phyloP scores from a whole-genome alignment of 2,797 vertebrate genomes.

The Malurus splendens region DNA sequence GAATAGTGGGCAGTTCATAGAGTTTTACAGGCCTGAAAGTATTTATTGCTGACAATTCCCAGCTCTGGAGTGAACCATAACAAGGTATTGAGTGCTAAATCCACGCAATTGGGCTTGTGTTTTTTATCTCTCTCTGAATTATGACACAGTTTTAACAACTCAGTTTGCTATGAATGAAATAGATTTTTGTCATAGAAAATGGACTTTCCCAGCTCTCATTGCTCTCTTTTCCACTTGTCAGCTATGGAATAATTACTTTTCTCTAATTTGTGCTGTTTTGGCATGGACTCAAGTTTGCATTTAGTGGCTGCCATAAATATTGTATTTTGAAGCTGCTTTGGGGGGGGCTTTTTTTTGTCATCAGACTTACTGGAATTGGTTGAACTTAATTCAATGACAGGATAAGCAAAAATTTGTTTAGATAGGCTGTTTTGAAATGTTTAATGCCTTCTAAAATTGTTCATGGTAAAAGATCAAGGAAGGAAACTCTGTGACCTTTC shows the following conservation, averaged over 20 bases:
- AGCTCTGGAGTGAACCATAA: neutral
- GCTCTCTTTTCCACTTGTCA: neutral
- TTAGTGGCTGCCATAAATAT: neutral
- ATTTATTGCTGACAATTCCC: neutral
- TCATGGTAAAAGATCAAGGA: conserved; percentile 35
- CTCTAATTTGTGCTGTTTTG: neutral
- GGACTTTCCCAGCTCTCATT: neutral
- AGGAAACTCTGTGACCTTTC: conserved; percentile 47
- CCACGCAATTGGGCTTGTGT: neutral
- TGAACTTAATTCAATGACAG: conserved; percentile 22
- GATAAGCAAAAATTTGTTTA: conserved; percentile 37
- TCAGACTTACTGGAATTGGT: conserved; percentile 14
- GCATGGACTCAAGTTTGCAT: neutral
- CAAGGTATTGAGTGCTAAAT: neutral
- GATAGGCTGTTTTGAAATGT: neutral
- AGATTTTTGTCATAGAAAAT: neutral
- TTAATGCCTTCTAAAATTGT: conserved; percentile 40
- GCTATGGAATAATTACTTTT: neutral
- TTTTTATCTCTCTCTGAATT: neutral
- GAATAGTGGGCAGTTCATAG: neutral
- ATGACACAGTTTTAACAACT: neutral
- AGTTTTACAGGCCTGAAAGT: neutral
- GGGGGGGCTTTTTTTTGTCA: fast-evolving
- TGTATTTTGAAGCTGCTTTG: neutral
- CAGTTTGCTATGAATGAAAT: neutral